These are phyloP conservation scores for Dromococcyx pavoninus DNA, from an alignment of 2,797 vertebrate genomes.

Conservation along the genomic window DNA sequence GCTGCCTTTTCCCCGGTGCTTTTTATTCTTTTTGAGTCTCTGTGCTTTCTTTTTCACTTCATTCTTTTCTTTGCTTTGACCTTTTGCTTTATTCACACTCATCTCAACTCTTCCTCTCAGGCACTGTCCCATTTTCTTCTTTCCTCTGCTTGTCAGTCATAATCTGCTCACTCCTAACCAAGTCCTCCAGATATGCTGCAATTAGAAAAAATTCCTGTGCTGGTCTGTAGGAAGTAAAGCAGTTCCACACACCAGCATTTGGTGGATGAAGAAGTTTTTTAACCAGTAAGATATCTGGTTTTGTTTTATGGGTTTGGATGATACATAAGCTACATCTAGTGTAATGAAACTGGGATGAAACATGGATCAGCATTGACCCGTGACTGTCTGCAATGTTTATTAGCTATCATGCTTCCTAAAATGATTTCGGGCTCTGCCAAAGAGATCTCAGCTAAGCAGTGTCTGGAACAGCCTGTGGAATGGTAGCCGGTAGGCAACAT, in stretches of 20 bases:
- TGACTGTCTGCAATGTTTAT: background rate
- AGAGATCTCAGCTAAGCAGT: background rate
- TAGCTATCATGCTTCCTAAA: background rate
- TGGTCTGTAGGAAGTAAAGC: background rate
- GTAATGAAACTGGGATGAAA: background rate
- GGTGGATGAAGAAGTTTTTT: background rate
- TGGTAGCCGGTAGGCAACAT: background rate
- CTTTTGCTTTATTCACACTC: constrained; percentile 1
- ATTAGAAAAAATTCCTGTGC: background rate
- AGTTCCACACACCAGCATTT: background rate
- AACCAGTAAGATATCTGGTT: background rate
- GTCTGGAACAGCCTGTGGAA: background rate
- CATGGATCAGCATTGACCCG: background rate
- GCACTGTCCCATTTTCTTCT: background rate
- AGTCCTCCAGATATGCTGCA: background rate
- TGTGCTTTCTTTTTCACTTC: background rate
- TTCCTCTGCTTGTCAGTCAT: background rate
- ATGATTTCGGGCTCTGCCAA: background rate
- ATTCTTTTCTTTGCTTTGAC: background rate
- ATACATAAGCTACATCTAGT: background rate
- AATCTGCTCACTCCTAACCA: background rate
- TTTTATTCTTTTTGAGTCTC: background rate
- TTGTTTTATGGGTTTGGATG: background rate
- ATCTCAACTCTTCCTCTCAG: background rate
- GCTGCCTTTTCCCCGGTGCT: background rate